Evolutionary conservation across 2,888 invertebrate genomes (phyloP), one percentile per base, ranked within the genome.

Genomic region (Hydropsyche betteni): DNA sequence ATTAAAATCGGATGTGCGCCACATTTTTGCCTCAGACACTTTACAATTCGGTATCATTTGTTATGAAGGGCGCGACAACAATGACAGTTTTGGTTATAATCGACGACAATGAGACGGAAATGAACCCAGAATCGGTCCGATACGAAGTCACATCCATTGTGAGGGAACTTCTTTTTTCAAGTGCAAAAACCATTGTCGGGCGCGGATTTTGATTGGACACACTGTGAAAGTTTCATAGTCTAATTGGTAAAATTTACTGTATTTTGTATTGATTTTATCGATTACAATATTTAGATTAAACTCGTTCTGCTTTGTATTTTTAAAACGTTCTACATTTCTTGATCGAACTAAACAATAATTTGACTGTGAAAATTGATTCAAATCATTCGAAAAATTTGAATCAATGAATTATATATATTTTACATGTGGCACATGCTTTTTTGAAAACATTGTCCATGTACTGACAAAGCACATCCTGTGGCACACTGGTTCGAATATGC

Each of bases 71-170:
- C 58, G 74, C 68, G 76, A 71, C 52, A 34, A 16, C 61, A 70
- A 70, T 68, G 52, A 74, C 61, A 74, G 36, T 58, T 74, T 44
- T 6, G 51, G 69, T 33, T 69, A 76, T 74, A 71, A 74, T 70
- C 58, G 68, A 33, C 12, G 24, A 77, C 77, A 77, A 77, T 74
- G 74, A 52, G 58, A 52, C 74, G 77, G 76, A 77, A 77, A 77
- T 77, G 77, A 74, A 64, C 64, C 64, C 70, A 74, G 68, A 77
- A 77, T 77, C 77, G 75, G 77, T 68, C 68, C 14, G 14, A 36
- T 58, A 61, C 64, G 10, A 51, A 33, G 24, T 64, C 64, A 64
- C 64, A 36, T 36, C 36, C 24, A 33, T 64, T 64, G 34, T 34
- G 34, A 33, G 6, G 58, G 6, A 36, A 8, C 36, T 24, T 34